Evolutionary conservation across 1,140 invertebrate species (phyloP), one percentile per base, ranked within the genome.

Genomic region (Chymomyza costata): DNA sequence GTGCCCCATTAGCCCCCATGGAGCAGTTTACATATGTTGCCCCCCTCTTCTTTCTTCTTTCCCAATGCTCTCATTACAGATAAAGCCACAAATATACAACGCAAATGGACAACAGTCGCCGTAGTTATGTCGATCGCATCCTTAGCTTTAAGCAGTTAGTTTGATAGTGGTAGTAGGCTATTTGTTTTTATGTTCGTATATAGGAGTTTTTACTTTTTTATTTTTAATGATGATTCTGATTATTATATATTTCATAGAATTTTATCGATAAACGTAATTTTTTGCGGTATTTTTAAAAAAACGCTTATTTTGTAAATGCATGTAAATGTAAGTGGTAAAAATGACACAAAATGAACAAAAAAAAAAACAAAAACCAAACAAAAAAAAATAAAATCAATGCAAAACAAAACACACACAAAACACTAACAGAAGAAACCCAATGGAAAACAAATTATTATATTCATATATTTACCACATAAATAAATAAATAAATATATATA

Each of bases 271-370:
- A 82, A 82, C 65, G 74, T 76, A 81, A 81, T 80, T 84, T 80
- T 84, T 84, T 81, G 82, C 82, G 82, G 78, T 81, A 84, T 84
- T 84, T 83, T 84, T 55, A 80, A 84, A 78, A 74, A 74, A 66
- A 64, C 80, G 82, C 82, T 84, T 84, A 84, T 84, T 84, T 84
- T 84, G 73, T 84, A 84, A 74, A 84, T 84, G 82, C 82, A 84
- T 84, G 66, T 84, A 82, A 73, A 73, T 78, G 57, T 84, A 82
- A 83, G 82, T 59, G 37, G n/a, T n/a, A n/a, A n/a, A 62, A 69
- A 76, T 32, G 18, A 67, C 34, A 63, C 38, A 65, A 54, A 60
- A 45, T 18, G 45, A 35, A 30, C 10, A 19, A 44, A 45, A 40
- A 13, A 17, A 59, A 49, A 45, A 38, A 39, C 1, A 44, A 47